phyloP scores from a whole-genome alignment of 2,888 invertebrate genomes.

The Microplitis manilae region DNA sequence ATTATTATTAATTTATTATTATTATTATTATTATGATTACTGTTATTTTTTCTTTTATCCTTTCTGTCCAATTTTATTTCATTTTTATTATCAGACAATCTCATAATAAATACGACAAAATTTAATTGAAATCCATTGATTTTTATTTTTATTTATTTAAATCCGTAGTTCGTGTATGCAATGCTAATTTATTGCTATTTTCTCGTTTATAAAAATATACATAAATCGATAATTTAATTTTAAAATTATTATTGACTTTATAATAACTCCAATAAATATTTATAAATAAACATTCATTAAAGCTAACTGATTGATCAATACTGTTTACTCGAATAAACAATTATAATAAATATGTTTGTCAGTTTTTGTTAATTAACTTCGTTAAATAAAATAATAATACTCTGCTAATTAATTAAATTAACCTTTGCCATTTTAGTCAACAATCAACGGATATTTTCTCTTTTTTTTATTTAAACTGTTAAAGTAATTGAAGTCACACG shows the following conservation, averaged over 20 bases:
- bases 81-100: not conserved
- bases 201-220: not conserved
- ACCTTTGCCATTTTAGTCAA: no score
- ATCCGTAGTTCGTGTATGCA: not conserved
- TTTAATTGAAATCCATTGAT: slow-evolving; percentile 10
- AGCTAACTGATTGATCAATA: no score
- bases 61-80: slow-evolving; percentile 7
- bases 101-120: not conserved
- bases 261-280: not conserved
- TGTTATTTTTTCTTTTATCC: slow-evolving; percentile 13
- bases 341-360: no score
- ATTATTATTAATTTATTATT: slow-evolving; percentile 46
- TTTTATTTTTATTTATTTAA: slow-evolving; percentile 16
- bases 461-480: no score
- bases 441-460: no score
- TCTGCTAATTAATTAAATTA: no score
- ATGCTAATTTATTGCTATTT: not conserved
- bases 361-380: no score
- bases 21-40: slow-evolving; percentile 16
- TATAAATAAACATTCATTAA: not conserved
- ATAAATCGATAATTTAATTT: not conserved
- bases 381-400: no score
- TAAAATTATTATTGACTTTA: not conserved
- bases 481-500: no score
- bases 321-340: no score